phyloP scores from a whole-genome alignment of 2,888 invertebrate species.

The Podotricha telesiphe region DNA sequence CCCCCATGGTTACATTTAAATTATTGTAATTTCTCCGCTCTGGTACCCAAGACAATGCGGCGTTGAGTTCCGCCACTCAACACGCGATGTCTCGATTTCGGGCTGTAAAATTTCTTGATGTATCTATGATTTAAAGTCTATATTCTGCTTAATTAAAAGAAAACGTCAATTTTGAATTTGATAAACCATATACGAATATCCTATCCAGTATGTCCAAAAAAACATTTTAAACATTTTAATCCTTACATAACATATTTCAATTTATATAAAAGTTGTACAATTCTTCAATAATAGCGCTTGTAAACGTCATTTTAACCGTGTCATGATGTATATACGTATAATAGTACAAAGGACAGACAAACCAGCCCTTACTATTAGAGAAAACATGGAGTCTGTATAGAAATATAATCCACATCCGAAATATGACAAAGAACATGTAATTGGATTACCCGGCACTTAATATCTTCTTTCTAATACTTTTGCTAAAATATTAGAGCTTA shows the following conservation, averaged over 20 bases:
- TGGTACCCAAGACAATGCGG: too few species aligned
- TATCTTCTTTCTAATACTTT: slow-evolving; percentile 73
- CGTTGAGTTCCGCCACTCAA: too few species aligned
- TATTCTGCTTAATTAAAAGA: too few species aligned
- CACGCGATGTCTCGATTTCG: too few species aligned
- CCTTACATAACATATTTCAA: not conserved
- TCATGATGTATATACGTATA: slow-evolving; percentile 59
- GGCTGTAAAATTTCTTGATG: too few species aligned
- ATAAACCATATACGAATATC: not conserved
- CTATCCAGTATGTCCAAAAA: not conserved
- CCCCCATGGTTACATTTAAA: too few species aligned
- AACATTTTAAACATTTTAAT: not conserved
- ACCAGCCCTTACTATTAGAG: slow-evolving; percentile 70
- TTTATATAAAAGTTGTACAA: slow-evolving; percentile 24
- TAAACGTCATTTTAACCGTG: slow-evolving; percentile 50
- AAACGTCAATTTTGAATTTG: not conserved
- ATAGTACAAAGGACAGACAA: slow-evolving; percentile 71
- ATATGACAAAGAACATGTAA: slow-evolving; percentile 79
- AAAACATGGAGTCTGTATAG: slow-evolving; percentile 74
- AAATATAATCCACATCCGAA: slow-evolving; percentile 82
- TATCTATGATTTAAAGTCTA: too few species aligned
- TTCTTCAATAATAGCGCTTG: slow-evolving; percentile 11
- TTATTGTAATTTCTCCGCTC: too few species aligned
- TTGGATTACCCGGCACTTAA: slow-evolving; percentile 81
- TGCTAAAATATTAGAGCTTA: slow-evolving; percentile 56